A percentile compares a stretch with the other conserved stretches of the same genome.
phyloP scores from a whole-genome alignment of 2,888 invertebrate species.

The Ornithoptera priamus region DNA sequence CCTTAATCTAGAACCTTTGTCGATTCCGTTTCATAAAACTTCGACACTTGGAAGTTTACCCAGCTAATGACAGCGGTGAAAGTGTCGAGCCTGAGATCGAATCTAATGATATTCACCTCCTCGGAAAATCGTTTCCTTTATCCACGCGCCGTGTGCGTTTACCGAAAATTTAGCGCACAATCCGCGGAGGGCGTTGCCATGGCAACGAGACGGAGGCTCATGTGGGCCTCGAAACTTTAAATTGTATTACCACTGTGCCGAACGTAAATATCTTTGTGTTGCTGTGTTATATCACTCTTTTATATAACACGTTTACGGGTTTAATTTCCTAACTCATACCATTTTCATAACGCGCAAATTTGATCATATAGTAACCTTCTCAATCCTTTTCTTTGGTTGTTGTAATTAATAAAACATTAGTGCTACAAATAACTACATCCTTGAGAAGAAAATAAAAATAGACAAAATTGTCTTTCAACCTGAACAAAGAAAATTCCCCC shows the following conservation, averaged over 20 bases:
- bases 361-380: background rate
- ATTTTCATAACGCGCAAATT: background rate
- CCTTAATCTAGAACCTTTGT: conserved; percentile 14
- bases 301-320: conserved; percentile 36
- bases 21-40: conserved; percentile 25
- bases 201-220: conserved; percentile 70
- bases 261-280: conserved; percentile 61
- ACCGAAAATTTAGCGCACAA: conserved; percentile 66
- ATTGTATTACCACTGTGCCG: conserved; percentile 69
- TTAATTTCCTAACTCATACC: conserved; percentile 30
- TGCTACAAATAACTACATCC: background rate
- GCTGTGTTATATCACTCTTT: conserved; percentile 52
- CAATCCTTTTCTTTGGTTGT: background rate
- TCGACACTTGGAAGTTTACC: conserved; percentile 40
- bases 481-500: conserved; percentile 20
- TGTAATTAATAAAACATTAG: background rate
- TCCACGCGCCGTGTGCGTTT: conserved; percentile 67
- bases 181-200: conserved; percentile 70
- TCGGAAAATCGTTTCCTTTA: conserved; percentile 74
- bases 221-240: conserved; percentile 77
- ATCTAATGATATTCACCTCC: conserved; percentile 77
- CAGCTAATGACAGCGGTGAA: conserved; percentile 53
- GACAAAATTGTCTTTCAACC: background rate
- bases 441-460: background rate
- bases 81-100: conserved; percentile 43